Base-by-base conservation (phyloP, 2,888 invertebrate genomes). In the Neoaliturus tenellus region DNA sequence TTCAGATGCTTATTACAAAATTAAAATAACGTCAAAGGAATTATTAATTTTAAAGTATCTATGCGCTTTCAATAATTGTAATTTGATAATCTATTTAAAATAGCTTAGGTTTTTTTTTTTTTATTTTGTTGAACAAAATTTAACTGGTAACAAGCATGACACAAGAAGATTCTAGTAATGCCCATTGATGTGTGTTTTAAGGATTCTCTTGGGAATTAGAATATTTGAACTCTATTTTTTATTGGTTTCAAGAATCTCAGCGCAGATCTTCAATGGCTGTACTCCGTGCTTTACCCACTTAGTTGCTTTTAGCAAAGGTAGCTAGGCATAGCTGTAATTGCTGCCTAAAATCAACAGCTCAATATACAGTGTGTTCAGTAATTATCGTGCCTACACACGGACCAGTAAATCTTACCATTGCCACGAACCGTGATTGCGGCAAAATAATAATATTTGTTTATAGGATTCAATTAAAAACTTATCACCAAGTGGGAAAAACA, bases 141-240 rank as follows among this genome's bases (percentile, higher is more conserved):
- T 51, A 55, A 78, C 35, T 78, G 78, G 82, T 82, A 82, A 82
- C 82, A 17, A 73, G 82, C 82, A 82, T 82, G 82, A 73, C 82
- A 33, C 55, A 69, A 73, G 48, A 82, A 82, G 82, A 55, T 82
- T 82, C 82, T 82, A 82, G 82, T 82, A 82, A 82, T 39, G 82
- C 82, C 82, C 82, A 82, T 55, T 78, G 31, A 51, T 78, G 55
- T 75, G 75, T 78, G 48, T 51, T 51, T 51, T 51, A 14, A 51
- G 14, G 51, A 28, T 28, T 28, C 12, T 14, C 10, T 62, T 62
- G 62, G 62, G 62, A 31, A 28, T 5, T 10, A 39, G 25, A 28
- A 48, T 48, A 23, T 12, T 44, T 75, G 41, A 28, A 39, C 44
- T 75, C 75, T 44, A 48, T 75, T 41, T 28, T 25, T 71, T n/a